Evolutionary conservation across 1,140 invertebrate species (phyloP).

Genomic region (Caenorhabditis inopinata): DNA sequence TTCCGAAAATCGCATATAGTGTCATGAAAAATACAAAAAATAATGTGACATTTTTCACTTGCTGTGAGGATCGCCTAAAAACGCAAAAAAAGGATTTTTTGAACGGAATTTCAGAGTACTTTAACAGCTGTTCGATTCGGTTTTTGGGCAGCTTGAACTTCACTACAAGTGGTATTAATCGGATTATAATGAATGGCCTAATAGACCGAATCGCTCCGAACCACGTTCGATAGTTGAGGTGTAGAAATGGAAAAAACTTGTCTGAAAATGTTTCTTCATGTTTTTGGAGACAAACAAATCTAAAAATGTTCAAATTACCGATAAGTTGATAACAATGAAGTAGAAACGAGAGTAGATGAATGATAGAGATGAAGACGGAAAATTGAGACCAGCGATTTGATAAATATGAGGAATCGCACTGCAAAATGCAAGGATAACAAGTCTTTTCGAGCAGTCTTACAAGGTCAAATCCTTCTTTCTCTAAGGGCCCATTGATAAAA

Average conservation of each 20-base stretch:
- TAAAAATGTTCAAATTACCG: background rate
- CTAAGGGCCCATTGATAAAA: too few relatives aligned
- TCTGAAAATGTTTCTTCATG: constrained; percentile 85
- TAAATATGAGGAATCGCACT: constrained; percentile 66
- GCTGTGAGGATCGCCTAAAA: constrained; percentile 92
- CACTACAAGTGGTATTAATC: constrained; percentile 91
- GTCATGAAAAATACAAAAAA: constrained; percentile 99
- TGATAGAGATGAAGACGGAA: constrained; percentile 37
- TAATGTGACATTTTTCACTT: constrained; percentile 98
- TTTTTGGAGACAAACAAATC: constrained; percentile 49
- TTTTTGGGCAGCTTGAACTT: constrained; percentile 99
- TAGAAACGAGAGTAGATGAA: constrained; percentile 40
- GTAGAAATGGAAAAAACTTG: constrained; percentile 67
- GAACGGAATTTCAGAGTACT: too few relatives aligned
- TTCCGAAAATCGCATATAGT: constrained; percentile 90
- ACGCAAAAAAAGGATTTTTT: too few relatives aligned
- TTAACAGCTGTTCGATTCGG: constrained; percentile 97
- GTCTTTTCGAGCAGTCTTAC: too few relatives aligned
- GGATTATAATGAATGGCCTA: constrained; percentile 92
- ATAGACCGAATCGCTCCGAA: constrained; percentile 76
- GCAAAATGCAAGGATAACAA: too few relatives aligned
- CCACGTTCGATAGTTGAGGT: background rate
- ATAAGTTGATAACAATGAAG: constrained; percentile 49
- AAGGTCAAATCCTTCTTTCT: too few relatives aligned
- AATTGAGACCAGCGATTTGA: constrained; percentile 39